A percentile compares a stretch with the other conserved stretches of the same genome.
Evolutionary conservation across 2,113 vertebrate species (phyloP).

Genomic region (Amphiprion percula): DNA sequence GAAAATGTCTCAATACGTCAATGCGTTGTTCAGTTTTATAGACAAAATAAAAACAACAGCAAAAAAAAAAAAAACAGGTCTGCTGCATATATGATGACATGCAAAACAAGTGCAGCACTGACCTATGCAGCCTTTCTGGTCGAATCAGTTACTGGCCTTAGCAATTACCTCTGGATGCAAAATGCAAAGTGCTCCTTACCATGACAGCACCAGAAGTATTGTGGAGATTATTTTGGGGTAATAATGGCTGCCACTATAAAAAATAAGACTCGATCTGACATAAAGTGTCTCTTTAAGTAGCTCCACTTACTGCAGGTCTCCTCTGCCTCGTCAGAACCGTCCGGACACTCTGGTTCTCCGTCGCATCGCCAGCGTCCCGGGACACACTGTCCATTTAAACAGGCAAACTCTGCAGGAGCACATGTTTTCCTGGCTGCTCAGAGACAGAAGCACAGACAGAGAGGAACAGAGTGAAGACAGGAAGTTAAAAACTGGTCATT

Average conservation of each 20-base stretch:
- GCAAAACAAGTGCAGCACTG: no score
- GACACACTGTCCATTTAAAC: conserved; percentile 94
- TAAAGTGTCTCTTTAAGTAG: background rate
- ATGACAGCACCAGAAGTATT: no score
- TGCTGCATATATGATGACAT: no score
- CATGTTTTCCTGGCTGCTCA: conserved; percentile 89
- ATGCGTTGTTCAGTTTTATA: background rate
- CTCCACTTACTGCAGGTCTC: conserved; percentile 92
- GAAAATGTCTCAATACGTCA: background rate
- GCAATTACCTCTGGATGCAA: no score
- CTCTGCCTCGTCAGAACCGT: conserved; percentile 93
- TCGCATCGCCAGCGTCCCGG: conserved; percentile 94
- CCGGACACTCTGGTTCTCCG: conserved; percentile 93
- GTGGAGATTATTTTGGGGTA: no score
- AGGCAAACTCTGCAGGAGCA: conserved; percentile 92
- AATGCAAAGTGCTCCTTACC: no score
- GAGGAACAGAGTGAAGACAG: conserved; percentile 13
- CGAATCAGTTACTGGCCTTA: no score
- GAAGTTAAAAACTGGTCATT: conserved; percentile 9
- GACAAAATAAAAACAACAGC: no score
- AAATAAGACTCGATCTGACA: background rate
- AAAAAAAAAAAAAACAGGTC: no score
- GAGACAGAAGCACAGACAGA: conserved; percentile 28
- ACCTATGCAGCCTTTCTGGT: no score
- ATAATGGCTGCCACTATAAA: background rate